Base-by-base conservation (phyloP, 2,797 vertebrate species). In the Hybognathus amarus region DNA sequence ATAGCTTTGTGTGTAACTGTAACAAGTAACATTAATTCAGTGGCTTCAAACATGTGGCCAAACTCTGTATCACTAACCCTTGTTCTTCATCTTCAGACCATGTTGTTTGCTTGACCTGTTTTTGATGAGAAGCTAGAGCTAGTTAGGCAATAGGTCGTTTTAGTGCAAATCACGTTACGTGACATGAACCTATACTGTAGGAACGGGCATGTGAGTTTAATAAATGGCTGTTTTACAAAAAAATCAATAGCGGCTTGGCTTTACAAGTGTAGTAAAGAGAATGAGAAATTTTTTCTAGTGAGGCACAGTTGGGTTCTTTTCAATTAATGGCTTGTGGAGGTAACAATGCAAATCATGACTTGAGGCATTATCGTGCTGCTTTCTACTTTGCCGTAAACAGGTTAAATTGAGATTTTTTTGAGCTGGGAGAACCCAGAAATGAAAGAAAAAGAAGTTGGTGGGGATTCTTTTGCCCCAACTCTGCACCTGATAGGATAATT, bases 21-120 rank as follows among this genome's bases (percentile, higher is more conserved):
- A 67, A 59, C 68, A 77, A 83, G 63, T 61, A 68, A 67, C 85
- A 70, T 86, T 86, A 77, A 84, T 77, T 84, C 82, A 77, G 54
- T 75, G 45, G 24, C n/a, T 9, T 4, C 45, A 75, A 77, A 77
- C 82, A 86, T 83, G 63, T 61, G 36, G n/a, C 50, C 50, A 40
- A 76, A 76, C 17, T 27, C n/a, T 66, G 61, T 74, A 30, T 61
- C 18, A 56, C 59, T 66, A 67, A 81, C 18, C 10, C 36, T 69
- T 40, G 64, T 77, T 74, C 22, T 59, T 78, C 66, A 76, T 76
- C 80, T 77, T 83, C 52, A 42, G 36, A 61, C 70, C 71, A 17
- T 83, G 52, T 45, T 68, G 8, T 69, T 45, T 47, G 73, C 27
- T 45, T 54, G 27, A 20, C 27, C 52, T 10, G 33, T n/a, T n/a